Base-by-base conservation (phyloP, 53 echinoderm and acorn worm genomes). In the Crossaster papposus region DNA sequence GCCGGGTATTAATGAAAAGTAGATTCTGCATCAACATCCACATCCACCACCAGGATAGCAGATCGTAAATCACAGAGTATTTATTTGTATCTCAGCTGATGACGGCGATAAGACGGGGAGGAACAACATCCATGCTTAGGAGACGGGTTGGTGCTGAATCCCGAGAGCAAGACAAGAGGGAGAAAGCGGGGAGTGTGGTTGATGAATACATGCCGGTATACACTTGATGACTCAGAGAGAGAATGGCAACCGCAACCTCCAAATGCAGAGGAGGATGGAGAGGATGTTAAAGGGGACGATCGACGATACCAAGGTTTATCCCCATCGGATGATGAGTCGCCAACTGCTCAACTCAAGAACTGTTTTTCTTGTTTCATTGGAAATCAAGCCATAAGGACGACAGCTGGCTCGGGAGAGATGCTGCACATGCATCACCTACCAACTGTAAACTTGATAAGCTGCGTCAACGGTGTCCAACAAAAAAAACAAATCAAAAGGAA, bases 141-240 rank as follows among this genome's bases (percentile, higher is more conserved):
- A 54, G 54, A 32, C 37, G 30, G 33, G 44, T 65, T 30, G 84
- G 44, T 72, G 37, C 71, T 71, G 28, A 72, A 70, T 84, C 53
- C 84, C 22, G 70, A 83, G 65, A 33, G 14, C 22, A 70, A 68
- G 70, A 44, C 36, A 70, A 37, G 50, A 65, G 20, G 24, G 26
- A 4, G 34, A 1, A 34, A 22, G 36, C 68, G 28, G 22, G 31
- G 74, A 73, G 34, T 30, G 32, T 51, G 51, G 9, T n/a, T 50
- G 78, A 78, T 78, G 78, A 44, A 78, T 78, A 51, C 50, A 78
- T 78, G n/a, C 28, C 51, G 23, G 51, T 85, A 85, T 58, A 23
- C 64, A 34, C 53, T 24, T 72, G 85, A 73, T 85, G 85, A 85
- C 52, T 85, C 85, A 85, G 85, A 85, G 31, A 85, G 31, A 50